Evolutionary conservation across 2,888 invertebrate genomes (phyloP).

Genomic region (Thysanoteuthis rhombus): DNA sequence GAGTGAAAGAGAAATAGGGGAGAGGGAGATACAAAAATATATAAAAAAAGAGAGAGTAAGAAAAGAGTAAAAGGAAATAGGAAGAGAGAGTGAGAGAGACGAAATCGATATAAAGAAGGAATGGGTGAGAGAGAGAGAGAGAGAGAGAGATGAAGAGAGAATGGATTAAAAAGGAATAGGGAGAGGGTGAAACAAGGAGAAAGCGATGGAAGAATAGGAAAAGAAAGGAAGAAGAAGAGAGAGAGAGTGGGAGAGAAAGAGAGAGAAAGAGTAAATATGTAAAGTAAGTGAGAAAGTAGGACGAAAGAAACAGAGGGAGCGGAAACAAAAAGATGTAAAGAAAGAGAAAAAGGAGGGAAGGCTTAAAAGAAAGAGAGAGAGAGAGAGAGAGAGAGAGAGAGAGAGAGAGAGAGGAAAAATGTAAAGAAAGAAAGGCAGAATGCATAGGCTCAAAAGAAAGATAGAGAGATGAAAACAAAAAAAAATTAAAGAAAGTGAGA

Average conservation of each 20-base stretch:
- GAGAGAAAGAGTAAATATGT: neutral
- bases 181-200: neutral
- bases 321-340: too few species aligned
- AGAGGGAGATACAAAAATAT: neutral
- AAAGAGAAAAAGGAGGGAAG: neutral
- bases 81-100: neutral
- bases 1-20: neutral
- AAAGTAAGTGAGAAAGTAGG: neutral
- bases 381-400: neutral
- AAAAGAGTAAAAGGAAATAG: neutral
- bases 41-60: neutral
- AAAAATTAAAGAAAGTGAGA: neutral
- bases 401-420: neutral
- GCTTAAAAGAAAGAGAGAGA: neutral
- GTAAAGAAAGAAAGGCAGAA: neutral
- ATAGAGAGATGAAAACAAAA: neutral
- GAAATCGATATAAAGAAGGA: neutral
- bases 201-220: too few species aligned
- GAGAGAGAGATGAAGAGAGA: neutral
- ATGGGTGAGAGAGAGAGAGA: neutral
- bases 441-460: neutral
- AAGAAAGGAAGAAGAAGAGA: neutral
- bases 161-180: too few species aligned
- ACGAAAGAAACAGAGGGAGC: too few species aligned
- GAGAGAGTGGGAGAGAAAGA: neutral